Conservation (phyloP, 92 coral and sea anemone genomes). For the Bergia puertoricense region DNA sequence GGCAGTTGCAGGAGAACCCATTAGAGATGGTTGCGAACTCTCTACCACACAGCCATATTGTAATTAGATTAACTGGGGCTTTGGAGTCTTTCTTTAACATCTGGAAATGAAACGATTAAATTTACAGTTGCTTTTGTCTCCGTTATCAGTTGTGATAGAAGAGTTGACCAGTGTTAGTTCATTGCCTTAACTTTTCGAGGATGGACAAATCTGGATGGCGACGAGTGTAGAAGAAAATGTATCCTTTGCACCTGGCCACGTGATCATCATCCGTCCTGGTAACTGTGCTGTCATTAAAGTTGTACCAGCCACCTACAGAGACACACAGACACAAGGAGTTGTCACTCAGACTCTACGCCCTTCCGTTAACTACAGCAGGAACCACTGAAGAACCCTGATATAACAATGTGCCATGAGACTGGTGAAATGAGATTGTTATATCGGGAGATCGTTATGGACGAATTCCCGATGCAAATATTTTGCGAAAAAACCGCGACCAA, state of each 20-base stretch:
- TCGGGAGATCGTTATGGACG: too few species aligned
- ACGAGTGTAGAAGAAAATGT: conserved; percentile 96
- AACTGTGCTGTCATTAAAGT: conserved; percentile 97
- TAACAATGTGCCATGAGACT: too few species aligned
- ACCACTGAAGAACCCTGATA: too few species aligned
- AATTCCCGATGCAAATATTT: too few species aligned
- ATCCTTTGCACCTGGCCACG: conserved; percentile 90
- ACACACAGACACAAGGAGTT: neutral
- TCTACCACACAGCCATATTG: neutral
- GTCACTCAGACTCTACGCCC: neutral
- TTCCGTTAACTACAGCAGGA: too few species aligned
- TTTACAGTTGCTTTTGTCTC: neutral
- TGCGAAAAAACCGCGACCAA: too few species aligned
- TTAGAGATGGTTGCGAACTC: conserved; percentile 8
- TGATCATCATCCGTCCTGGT: conserved; percentile 80
- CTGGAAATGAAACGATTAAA: conserved; percentile 1
- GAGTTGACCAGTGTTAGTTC: conserved; percentile 3
- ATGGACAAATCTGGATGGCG: conserved; percentile 94
- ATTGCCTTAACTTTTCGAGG: conserved; percentile 86
- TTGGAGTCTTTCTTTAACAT: neutral
- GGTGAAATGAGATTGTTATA: too few species aligned
- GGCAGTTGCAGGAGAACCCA: neutral
- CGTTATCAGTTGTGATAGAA: neutral
- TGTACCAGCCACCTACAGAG: conserved; percentile 86
- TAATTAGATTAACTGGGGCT: neutral